These are phyloP conservation scores for Podabrus alpinus DNA, from an alignment of 2,888 invertebrate genomes.

Conservation along the genomic window DNA sequence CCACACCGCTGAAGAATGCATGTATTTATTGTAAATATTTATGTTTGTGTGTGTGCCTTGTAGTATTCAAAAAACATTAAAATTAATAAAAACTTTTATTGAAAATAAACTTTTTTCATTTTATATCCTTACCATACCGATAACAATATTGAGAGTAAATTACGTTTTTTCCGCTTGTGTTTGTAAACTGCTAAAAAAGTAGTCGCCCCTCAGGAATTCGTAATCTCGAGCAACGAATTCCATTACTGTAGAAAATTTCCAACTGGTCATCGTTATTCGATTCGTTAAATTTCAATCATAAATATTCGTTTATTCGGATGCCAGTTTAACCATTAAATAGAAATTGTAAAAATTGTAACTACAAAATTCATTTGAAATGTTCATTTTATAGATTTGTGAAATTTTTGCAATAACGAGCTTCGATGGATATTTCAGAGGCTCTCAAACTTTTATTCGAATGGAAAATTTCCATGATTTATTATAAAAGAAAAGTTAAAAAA, in stretches of 20 bases:
- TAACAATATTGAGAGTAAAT: constrained; percentile 8
- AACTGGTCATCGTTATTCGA: constrained; percentile 43
- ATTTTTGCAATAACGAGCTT: not conserved
- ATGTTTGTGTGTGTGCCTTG: constrained; percentile 67
- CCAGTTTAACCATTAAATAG: not conserved
- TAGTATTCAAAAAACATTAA: constrained; percentile 65
- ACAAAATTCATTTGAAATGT: not conserved
- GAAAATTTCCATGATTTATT: too few relatives aligned
- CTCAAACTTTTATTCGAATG: too few relatives aligned
- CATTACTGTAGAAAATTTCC: constrained; percentile 44
- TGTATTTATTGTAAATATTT: constrained; percentile 58
- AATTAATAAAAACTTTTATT: constrained; percentile 25
- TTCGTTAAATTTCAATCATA: constrained; percentile 45
- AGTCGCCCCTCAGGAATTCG: constrained; percentile 46
- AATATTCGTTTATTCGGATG: constrained; percentile 27
- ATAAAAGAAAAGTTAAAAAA: too few relatives aligned
- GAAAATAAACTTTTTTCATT: not conserved
- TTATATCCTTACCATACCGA: not conserved
- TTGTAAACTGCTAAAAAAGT: constrained; percentile 13
- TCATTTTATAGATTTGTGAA: not conserved
- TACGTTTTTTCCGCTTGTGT: constrained; percentile 18
- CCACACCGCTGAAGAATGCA: constrained; percentile 36
- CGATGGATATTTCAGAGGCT: not conserved
- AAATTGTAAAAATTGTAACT: not conserved
- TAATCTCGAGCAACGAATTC: constrained; percentile 50